Conservation (phyloP, 92 coral and sea anemone species). For the Epizoanthus rinbou region DNA sequence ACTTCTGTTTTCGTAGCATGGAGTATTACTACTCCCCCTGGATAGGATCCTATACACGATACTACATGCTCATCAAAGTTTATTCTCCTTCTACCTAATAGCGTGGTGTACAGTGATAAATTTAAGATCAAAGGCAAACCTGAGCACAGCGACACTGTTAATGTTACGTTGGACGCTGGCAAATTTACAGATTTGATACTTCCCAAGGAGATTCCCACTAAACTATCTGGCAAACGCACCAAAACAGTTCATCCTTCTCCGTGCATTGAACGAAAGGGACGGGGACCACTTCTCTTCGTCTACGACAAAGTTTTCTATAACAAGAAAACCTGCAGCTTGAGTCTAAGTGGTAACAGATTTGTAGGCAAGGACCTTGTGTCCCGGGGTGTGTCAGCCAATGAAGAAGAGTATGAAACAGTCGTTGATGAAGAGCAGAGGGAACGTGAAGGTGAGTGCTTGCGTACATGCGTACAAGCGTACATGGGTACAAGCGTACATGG, state of each 20-base stretch:
- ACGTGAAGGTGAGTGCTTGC: constrained; percentile 1
- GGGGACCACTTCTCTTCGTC: constrained; percentile 32
- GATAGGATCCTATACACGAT: neutral
- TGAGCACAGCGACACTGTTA: neutral
- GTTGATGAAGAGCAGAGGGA: constrained; percentile 11
- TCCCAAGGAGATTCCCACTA: constrained; percentile 5
- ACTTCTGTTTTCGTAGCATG: too few species aligned
- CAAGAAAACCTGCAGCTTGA: neutral
- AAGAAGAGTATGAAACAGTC: constrained; percentile 13
- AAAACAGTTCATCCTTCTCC: neutral
- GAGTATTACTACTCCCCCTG: too few species aligned
- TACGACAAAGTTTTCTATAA: neutral
- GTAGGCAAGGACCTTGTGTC: constrained; percentile 3
- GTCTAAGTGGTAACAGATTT: neutral
- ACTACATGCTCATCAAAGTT: neutral
- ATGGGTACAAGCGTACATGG: too few species aligned
- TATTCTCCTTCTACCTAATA: neutral
- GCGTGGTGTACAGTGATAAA: constrained; percentile 38
- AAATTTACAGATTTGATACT: neutral
- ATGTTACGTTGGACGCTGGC: constrained; percentile 6
- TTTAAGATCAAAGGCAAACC: constrained; percentile 35
- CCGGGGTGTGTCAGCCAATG: neutral
- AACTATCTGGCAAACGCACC: neutral
- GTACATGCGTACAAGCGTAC: neutral
- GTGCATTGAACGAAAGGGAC: constrained; percentile 18